phyloP scores from a whole-genome alignment of 2,797 vertebrate genomes.

The Tragopan temminckii region DNA sequence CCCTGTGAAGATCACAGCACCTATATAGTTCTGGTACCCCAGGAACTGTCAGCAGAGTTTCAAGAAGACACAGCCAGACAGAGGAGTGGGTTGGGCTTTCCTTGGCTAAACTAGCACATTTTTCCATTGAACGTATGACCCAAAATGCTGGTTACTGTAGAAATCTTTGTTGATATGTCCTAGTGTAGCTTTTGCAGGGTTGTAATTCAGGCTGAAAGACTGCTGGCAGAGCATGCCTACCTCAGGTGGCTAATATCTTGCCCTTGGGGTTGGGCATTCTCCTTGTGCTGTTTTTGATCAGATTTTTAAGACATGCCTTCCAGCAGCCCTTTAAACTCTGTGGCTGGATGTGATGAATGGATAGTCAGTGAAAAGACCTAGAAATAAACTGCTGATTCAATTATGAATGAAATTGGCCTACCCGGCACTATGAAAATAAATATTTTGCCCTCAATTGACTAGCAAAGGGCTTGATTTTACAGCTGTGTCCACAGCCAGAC shows the following conservation, averaged over 20 bases:
- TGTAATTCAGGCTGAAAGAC: background rate
- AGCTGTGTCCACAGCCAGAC: conserved; percentile 45
- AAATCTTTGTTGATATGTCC: background rate
- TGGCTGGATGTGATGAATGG: conserved; percentile 42
- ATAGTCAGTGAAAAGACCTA: conserved; percentile 41
- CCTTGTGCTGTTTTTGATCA: background rate
- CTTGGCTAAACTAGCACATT: background rate
- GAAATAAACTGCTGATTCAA: conserved; percentile 38
- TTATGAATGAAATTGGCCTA: conserved; percentile 47
- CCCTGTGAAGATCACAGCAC: background rate
- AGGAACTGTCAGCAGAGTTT: background rate
- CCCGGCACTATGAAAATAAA: conserved; percentile 29
- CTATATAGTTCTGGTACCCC: background rate
- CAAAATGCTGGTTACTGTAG: background rate
- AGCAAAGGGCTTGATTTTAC: conserved; percentile 20
- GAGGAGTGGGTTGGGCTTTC: background rate
- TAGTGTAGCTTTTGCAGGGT: background rate
- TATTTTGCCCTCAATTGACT: conserved; percentile 37
- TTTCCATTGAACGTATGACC: background rate
- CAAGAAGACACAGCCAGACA: background rate
- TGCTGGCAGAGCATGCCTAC: background rate
- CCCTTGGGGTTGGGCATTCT: background rate
- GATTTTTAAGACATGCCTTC: conserved; percentile 19
- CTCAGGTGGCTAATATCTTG: background rate
- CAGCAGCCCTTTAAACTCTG: conserved; percentile 47